A percentile compares a stretch with the other conserved stretches of the same genome.
phyloP scores from a whole-genome alignment of 1,140 invertebrate species.

The Meloidogyne hapla region DNA sequence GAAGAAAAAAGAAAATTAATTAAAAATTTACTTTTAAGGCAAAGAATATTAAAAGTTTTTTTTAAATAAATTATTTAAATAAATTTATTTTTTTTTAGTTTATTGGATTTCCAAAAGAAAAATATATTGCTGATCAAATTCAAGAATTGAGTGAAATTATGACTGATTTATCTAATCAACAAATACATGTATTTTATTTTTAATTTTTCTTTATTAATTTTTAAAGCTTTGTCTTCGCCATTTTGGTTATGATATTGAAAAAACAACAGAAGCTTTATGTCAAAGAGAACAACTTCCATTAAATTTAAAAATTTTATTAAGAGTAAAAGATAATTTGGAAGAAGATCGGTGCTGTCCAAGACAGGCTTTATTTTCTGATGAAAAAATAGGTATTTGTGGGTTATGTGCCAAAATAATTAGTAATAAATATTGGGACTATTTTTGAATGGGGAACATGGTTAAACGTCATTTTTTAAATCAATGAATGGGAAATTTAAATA shows the following conservation, averaged over 20 bases:
- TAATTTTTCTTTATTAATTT: background rate
- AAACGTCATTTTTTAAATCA: no score
- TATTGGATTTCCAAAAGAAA: conserved; percentile 22
- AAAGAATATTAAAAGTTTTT: conserved; percentile 15
- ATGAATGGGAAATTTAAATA: no score
- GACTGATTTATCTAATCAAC: conserved; percentile 21
- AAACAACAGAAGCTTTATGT: conserved; percentile 12
- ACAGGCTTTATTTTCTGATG: background rate
- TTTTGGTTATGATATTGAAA: conserved; percentile 27
- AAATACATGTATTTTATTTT: conserved; percentile 26
- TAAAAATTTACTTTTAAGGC: conserved; percentile 13
- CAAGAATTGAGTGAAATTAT: conserved; percentile 28
- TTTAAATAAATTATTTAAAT: background rate
- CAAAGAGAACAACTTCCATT: conserved; percentile 27
- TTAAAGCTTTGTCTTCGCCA: conserved; percentile 28
- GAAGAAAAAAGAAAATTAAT: conserved; percentile 22
- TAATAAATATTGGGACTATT: no score
- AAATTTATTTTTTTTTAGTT: conserved; percentile 8
- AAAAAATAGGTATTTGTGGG: background rate
- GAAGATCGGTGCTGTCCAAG: background rate
- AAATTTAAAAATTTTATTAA: conserved; percentile 14
- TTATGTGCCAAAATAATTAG: no score
- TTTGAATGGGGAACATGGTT: no score
- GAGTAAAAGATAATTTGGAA: conserved; percentile 18
- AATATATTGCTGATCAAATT: conserved; percentile 21